Evolutionary conservation across 2,113 vertebrate species (phyloP).

Genomic region (Bothrops jararaca): DNA sequence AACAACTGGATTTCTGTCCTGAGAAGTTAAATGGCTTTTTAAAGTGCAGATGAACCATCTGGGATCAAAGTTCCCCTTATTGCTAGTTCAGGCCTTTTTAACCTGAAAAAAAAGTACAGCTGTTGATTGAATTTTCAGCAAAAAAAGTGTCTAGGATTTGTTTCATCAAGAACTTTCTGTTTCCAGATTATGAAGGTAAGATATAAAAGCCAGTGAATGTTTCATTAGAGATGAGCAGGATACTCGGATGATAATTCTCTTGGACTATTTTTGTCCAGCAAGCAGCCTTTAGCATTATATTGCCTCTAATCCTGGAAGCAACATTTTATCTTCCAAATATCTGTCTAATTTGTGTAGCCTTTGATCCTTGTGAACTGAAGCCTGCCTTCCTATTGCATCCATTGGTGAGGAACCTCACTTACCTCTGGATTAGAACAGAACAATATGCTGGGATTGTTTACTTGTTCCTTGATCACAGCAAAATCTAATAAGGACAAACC

Average conservation of each 20-base stretch:
- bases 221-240: not conserved
- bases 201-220: not conserved
- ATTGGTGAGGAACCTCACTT: no score
- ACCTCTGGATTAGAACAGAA: not conserved
- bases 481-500: conserved; percentile 4
- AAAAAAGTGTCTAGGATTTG: not conserved
- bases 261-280: not conserved
- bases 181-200: not conserved
- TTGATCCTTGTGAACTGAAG: not conserved
- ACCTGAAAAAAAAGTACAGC: not conserved
- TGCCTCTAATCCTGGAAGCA: not conserved
- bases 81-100: not conserved
- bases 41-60: conserved; percentile 10
- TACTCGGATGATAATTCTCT: not conserved
- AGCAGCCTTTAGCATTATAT: not conserved
- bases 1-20: conserved; percentile 28
- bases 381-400: not conserved
- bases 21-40: conserved; percentile 19
- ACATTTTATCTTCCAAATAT: not conserved
- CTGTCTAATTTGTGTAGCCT: not conserved
- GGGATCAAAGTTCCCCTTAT: conserved; percentile 20
- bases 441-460: not conserved
- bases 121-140: not conserved
- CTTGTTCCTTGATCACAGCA: not conserved
- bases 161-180: not conserved